phyloP scores from a whole-genome alignment of 2,113 vertebrate genomes.

The Ardeotis arabs region DNA sequence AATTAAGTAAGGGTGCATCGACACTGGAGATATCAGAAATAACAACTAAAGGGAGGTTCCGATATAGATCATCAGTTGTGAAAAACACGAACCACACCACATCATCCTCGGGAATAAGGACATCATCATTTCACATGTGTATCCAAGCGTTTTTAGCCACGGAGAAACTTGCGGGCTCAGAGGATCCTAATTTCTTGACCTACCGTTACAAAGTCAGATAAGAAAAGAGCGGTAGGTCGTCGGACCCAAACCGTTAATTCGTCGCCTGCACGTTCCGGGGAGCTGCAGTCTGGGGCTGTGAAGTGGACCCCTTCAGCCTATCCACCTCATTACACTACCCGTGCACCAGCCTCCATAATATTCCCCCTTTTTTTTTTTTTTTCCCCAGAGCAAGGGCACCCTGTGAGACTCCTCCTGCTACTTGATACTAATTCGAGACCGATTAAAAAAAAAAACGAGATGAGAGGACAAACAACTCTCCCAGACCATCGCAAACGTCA shows the following conservation, averaged over 20 bases:
- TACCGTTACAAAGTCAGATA: neutral
- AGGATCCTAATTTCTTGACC: neutral
- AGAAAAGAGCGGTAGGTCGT: neutral
- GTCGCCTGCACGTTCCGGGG: fast-evolving
- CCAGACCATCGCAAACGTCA: neutral
- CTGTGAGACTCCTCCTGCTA: neutral
- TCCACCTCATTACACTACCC: neutral
- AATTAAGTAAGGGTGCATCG: neutral
- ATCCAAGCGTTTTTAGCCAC: neutral
- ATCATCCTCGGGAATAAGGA: neutral
- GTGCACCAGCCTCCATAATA: neutral
- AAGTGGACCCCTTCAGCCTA: neutral
- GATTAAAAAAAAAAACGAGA: neutral
- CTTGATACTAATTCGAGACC: neutral
- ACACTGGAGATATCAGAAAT: neutral
- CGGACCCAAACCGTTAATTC: neutral
- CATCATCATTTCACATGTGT: neutral
- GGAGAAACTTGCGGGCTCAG: fast-evolving
- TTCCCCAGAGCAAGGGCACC: neutral
- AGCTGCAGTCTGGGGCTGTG: neutral
- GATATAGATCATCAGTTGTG: neutral
- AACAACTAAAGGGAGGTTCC: neutral
- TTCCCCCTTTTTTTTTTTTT: no score
- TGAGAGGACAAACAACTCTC: neutral
- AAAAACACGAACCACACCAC: neutral